Evolutionary conservation across 2,113 vertebrate genomes (phyloP).

Genomic region (Stomatorhinus ivindoensis): DNA sequence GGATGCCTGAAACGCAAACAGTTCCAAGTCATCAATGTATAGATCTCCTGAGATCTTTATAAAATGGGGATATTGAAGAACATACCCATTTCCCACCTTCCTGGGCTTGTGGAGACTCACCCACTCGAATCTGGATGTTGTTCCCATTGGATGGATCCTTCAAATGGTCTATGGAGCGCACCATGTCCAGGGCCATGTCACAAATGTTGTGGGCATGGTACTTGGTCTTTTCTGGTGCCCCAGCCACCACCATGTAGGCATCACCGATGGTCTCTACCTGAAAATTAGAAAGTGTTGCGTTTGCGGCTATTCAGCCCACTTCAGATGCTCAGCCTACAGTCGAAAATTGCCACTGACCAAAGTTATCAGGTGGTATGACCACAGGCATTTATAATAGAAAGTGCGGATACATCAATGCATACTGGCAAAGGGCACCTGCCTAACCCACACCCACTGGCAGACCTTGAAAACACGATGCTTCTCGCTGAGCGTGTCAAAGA

Average conservation of each 20-base stretch:
- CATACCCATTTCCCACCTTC: not conserved
- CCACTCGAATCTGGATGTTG: conserved; percentile 63
- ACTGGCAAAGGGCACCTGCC: not conserved
- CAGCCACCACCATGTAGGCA: conserved; percentile 62
- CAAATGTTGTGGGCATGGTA: conserved; percentile 66
- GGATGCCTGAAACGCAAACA: conserved; percentile 48
- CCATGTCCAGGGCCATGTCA: conserved; percentile 66
- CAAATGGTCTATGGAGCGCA: conserved; percentile 61
- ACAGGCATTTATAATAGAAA: not conserved
- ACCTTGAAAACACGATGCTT: conserved; percentile 65
- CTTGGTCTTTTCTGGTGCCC: conserved; percentile 62
- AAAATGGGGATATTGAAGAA: not conserved
- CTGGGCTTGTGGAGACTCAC: conserved; percentile 34
- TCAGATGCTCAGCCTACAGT: not conserved
- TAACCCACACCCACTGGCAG: not conserved
- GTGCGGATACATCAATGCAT: not conserved
- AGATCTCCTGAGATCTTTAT: not conserved
- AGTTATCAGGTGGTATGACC: not conserved
- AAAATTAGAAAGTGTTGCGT: too few species aligned
- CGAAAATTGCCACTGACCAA: not conserved
- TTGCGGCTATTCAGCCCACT: not conserved
- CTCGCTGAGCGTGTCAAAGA: conserved; percentile 65
- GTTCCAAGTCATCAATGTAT: not conserved
- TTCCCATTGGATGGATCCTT: conserved; percentile 63
- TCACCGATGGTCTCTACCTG: conserved; percentile 61